phyloP scores from a whole-genome alignment of 2,113 vertebrate genomes.

The Hippocampus comes region DNA sequence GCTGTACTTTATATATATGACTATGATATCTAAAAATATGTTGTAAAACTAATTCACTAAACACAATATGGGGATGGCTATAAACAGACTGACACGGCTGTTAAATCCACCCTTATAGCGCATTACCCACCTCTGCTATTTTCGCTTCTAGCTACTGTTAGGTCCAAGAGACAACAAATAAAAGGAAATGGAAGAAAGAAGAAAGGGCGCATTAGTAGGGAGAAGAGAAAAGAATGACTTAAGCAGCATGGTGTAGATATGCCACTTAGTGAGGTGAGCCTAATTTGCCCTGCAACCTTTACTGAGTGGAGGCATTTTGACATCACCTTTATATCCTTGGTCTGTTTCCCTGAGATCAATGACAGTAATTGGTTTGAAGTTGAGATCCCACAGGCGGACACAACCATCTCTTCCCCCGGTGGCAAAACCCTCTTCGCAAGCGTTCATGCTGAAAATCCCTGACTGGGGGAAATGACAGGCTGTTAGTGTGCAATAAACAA shows the following conservation, averaged over 20 bases:
- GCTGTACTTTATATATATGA: slow-evolving; percentile 34
- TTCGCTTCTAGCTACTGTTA: slow-evolving; percentile 77
- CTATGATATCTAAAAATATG: slow-evolving; percentile 34
- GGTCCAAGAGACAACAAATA: slow-evolving; percentile 49
- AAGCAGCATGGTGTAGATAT: not conserved
- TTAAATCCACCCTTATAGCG: slow-evolving; percentile 32
- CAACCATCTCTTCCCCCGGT: slow-evolving; percentile 96
- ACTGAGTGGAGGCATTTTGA: slow-evolving; percentile 10
- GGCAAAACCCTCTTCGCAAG: slow-evolving; percentile 97
- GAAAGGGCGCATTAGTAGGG: slow-evolving; percentile 44
- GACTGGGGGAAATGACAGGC: slow-evolving; percentile 78
- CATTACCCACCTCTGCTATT: slow-evolving; percentile 76
- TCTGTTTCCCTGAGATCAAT: slow-evolving; percentile 99
- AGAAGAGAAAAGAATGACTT: slow-evolving; percentile 13
- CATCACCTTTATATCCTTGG: slow-evolving; percentile 98
- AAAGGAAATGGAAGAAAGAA: slow-evolving; percentile 49
- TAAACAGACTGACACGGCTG: slow-evolving; percentile 53
- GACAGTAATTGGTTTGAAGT: slow-evolving; percentile 99
- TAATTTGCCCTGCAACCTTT: slow-evolving; percentile 20
- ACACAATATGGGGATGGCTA: slow-evolving; percentile 40
- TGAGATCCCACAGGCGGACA: slow-evolving; percentile 96
- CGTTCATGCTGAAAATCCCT: slow-evolving; percentile 99
- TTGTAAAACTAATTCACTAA: slow-evolving; percentile 38
- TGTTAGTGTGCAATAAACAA: slow-evolving; percentile 58
- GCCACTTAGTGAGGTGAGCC: not conserved